These are phyloP conservation scores for Pterobdella sp. DNA, from an alignment of 2,888 invertebrate species.

Conservation along the genomic window DNA sequence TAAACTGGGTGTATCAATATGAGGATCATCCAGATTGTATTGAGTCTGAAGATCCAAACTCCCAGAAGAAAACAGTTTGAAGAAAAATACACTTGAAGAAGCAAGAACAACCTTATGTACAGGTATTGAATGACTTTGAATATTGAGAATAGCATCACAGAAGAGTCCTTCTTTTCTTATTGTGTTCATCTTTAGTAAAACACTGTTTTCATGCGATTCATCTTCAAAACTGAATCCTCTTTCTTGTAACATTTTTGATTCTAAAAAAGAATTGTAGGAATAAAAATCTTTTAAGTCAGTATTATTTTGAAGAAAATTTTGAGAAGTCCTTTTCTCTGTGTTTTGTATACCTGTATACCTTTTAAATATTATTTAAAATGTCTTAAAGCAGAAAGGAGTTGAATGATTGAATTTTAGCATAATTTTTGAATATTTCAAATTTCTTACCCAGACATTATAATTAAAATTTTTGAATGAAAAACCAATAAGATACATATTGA, in stretches of 20 bases:
- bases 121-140: constrained; percentile 64
- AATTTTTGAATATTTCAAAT: too few relatives aligned
- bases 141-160: constrained; percentile 75
- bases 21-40: constrained; percentile 58
- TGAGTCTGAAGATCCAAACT: constrained; percentile 50
- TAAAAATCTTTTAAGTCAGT: too few relatives aligned
- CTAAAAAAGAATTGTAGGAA: constrained; percentile 7
- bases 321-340: too few relatives aligned
- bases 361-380: too few relatives aligned
- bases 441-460: too few relatives aligned
- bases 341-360: too few relatives aligned
- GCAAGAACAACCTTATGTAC: constrained; percentile 73
- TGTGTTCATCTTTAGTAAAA: constrained; percentile 65
- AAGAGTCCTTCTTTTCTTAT: constrained; percentile 75
- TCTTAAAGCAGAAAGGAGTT: too few relatives aligned
- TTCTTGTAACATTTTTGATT: constrained; percentile 19
- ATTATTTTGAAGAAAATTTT: too few relatives aligned
- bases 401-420: too few relatives aligned
- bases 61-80: constrained; percentile 63
- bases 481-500: too few relatives aligned
- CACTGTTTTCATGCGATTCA: constrained; percentile 44
- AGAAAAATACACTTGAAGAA: constrained; percentile 68
- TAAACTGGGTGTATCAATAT: constrained; percentile 63
- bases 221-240: constrained; percentile 42
- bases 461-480: too few relatives aligned